Base-by-base conservation (phyloP, 2,888 invertebrate species). In the Tetanocera ferruginea region DNA sequence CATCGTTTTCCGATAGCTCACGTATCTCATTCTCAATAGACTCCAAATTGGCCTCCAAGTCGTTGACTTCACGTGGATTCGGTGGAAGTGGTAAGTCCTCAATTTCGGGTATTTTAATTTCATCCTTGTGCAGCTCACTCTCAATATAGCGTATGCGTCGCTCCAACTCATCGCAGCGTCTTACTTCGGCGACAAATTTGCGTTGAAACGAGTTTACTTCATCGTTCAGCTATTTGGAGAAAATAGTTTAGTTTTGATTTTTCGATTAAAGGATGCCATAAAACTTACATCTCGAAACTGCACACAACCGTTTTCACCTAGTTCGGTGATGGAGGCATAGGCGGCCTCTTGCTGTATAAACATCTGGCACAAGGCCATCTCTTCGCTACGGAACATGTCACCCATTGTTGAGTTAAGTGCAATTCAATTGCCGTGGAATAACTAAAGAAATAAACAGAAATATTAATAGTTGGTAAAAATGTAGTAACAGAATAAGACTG, bases 341-440 rank as follows among this genome's bases (percentile, higher is more conserved):
- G 97, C 97, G 49, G 98, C 96, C 91, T 98, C 98, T 25, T 97
- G 96, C 90, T 98, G 98, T 85, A 98, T 95, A 91, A 97, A 98
- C 90, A 98, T 93, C 91, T 98, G 98, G 92, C 96, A 95, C 85
- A 97, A 91, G 79, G 94, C 94, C 97, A 97, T 97, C 91, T 96
- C 94, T 89, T 97, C 96, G 90, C 96, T 96, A 80, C 97, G 93
- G 90, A 96, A 97, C 92, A 96, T 92, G 84, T 94, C 92, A 91
- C 94, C 94, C 95, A 95, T 95, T 76, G 34, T 84, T 84, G n/a
- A 19, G 37, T 31, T 5, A 11, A 28, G 1, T 43, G 11, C 43
- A 43, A 43, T 6, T 43, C 43, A 43, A 43, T 1, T 6, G 8
- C 8, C 37, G 43, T 43, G 11, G 1, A 43, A 14, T 43, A 43